phyloP scores from a whole-genome alignment of 2,797 vertebrate species.

The Cyprinella venusta region DNA sequence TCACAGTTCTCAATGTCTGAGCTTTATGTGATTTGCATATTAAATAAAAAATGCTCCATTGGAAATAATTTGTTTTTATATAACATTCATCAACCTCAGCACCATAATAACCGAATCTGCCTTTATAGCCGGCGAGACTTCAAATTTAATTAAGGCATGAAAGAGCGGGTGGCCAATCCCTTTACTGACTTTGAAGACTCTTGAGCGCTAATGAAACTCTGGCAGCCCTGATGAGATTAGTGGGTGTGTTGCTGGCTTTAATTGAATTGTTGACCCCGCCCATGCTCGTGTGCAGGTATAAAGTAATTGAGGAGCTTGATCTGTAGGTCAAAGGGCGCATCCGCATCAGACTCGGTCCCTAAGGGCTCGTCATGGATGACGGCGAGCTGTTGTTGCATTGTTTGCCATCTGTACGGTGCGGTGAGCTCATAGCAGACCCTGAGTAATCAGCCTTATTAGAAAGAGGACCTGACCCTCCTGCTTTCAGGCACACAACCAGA shows the following conservation, averaged over 20 bases:
- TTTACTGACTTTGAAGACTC: slow-evolving; percentile 55
- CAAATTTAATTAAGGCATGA: slow-evolving; percentile 54
- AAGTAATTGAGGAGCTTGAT: slow-evolving; percentile 42
- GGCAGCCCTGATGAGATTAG: slow-evolving; percentile 58
- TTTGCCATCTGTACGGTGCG: slow-evolving; percentile 49
- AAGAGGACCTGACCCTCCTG: slow-evolving; percentile 2
- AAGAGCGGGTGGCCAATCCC: slow-evolving; percentile 42
- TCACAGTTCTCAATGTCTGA: neutral
- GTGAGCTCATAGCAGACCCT: slow-evolving; percentile 34
- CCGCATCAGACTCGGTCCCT: slow-evolving; percentile 31
- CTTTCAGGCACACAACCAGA: slow-evolving; percentile 25
- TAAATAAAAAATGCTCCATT: slow-evolving; percentile 13
- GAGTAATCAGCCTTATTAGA: slow-evolving; percentile 53
- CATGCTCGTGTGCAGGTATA: slow-evolving; percentile 44
- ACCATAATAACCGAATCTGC: neutral
- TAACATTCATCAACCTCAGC: slow-evolving; percentile 23
- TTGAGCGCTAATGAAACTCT: slow-evolving; percentile 56
- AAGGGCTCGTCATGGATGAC: slow-evolving; percentile 23
- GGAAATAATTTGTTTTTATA: slow-evolving; percentile 18
- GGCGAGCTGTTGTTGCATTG: slow-evolving; percentile 41
- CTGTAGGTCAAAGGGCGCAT: slow-evolving; percentile 26
- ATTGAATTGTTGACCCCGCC: slow-evolving; percentile 55
- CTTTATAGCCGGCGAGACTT: slow-evolving; percentile 41
- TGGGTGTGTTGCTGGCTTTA: slow-evolving; percentile 53
- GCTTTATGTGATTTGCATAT: neutral